phyloP scores from a whole-genome alignment of 1,140 invertebrate genomes.

The Whitmania pigra region DNA sequence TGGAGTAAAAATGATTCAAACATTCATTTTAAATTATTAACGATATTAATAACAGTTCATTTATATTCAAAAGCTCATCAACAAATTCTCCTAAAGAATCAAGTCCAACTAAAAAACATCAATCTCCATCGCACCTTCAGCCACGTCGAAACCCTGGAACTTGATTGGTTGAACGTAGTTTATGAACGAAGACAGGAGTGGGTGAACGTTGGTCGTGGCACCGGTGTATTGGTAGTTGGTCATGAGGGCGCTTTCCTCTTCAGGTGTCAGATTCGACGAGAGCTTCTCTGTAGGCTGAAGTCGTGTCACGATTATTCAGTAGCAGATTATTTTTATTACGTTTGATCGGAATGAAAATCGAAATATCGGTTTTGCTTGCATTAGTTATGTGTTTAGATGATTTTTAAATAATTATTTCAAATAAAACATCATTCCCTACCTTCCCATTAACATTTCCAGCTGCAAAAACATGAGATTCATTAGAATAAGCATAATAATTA shows the following conservation, averaged over 20 bases:
- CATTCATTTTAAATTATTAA: background rate
- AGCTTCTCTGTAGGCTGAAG: too few relatives aligned
- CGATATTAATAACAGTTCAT: background rate
- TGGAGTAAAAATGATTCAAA: slow-evolving; percentile 11
- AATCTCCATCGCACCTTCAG: slow-evolving; percentile 60
- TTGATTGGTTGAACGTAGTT: slow-evolving; percentile 99
- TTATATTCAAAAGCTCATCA: background rate
- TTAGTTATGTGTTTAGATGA: too few relatives aligned
- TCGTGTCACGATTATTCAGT: too few relatives aligned
- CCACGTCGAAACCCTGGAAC: slow-evolving; percentile 92
- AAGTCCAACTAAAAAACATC: background rate
- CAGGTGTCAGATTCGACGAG: slow-evolving; percentile 37
- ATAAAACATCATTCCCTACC: too few relatives aligned
- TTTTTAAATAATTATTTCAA: too few relatives aligned
- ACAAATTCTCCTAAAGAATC: background rate
- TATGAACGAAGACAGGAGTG: slow-evolving; percentile 92
- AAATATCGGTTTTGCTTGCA: too few relatives aligned
- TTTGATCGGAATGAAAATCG: too few relatives aligned
- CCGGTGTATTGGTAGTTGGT: slow-evolving; percentile 69
- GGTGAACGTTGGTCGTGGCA: slow-evolving; percentile 96
- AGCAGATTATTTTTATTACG: too few relatives aligned
- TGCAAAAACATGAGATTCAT: too few relatives aligned
- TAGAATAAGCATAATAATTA: too few relatives aligned
- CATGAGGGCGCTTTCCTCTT: slow-evolving; percentile 50
- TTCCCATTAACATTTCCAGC: too few relatives aligned